Evolutionary conservation across 2,113 vertebrate species (phyloP).

Genomic region (Xenopus laevis): DNA sequence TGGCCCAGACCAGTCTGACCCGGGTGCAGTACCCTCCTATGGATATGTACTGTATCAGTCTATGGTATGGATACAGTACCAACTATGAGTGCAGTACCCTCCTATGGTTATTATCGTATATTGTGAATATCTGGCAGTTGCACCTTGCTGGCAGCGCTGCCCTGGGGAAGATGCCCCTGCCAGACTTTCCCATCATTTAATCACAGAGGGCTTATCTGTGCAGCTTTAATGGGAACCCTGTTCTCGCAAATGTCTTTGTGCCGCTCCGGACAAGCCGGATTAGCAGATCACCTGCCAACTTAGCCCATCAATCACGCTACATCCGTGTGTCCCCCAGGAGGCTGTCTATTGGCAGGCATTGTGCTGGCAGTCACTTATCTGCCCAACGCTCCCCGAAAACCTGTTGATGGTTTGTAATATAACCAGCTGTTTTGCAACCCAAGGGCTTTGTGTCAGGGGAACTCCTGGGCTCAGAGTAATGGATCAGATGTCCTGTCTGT

Average conservation of each 20-base stretch:
- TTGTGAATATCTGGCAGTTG: too few relatives aligned
- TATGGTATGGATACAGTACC: too few relatives aligned
- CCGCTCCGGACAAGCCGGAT: background rate
- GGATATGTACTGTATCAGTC: too few relatives aligned
- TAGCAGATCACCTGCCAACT: conserved; percentile 2
- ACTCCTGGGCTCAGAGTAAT: background rate
- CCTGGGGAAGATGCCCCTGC: too few relatives aligned
- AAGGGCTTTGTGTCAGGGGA: background rate
- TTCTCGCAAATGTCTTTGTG: background rate
- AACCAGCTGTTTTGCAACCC: background rate
- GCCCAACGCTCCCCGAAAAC: too few relatives aligned
- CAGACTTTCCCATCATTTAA: background rate
- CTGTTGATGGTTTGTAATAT: background rate
- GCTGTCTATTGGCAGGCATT: background rate
- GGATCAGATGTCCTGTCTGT: too few relatives aligned
- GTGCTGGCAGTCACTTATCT: background rate
- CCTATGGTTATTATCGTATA: too few relatives aligned
- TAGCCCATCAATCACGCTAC: conserved; percentile 4
- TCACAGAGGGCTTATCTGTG: background rate
- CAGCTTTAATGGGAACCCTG: background rate
- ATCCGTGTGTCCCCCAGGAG: background rate
- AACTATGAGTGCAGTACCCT: too few relatives aligned
- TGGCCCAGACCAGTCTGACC: too few relatives aligned
- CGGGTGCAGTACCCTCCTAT: too few relatives aligned
- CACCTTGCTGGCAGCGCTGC: too few relatives aligned